phyloP scores from a whole-genome alignment of 2,797 vertebrate genomes.

The Clamator glandarius region DNA sequence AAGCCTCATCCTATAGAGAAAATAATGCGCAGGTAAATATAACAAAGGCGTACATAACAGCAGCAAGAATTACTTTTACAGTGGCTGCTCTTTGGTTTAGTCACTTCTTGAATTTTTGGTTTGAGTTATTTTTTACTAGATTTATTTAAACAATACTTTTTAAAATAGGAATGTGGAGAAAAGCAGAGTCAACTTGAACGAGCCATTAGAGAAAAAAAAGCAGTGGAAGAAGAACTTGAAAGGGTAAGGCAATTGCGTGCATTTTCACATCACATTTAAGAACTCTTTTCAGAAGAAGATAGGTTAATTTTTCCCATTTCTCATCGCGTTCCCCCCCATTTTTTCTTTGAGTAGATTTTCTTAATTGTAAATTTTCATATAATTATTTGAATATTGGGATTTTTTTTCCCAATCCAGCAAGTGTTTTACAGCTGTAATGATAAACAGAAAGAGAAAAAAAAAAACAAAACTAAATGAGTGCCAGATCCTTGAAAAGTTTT shows the following conservation, averaged over 20 bases:
- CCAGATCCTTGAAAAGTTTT: background rate
- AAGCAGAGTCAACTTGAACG: slow-evolving; percentile 90
- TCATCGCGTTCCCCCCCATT: fast-evolving
- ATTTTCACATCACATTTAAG: background rate
- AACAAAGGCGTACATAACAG: background rate
- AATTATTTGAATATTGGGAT: background rate
- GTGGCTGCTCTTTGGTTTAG: background rate
- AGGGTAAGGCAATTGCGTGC: slow-evolving; percentile 79
- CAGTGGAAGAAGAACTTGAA: slow-evolving; percentile 92
- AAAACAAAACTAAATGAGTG: background rate
- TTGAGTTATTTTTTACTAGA: background rate
- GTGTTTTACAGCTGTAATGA: background rate
- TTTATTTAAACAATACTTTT: background rate
- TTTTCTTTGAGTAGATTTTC: background rate
- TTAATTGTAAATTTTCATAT: background rate
- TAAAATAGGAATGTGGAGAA: slow-evolving; percentile 88
- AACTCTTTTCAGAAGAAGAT: background rate
- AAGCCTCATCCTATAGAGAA: background rate
- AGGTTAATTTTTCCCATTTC: background rate
- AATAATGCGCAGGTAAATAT: background rate
- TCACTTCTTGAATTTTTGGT: background rate
- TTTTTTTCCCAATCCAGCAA: background rate
- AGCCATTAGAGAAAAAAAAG: slow-evolving; percentile 87
- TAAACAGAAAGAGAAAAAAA: background rate
- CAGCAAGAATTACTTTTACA: background rate